Evolutionary conservation across 2,113 vertebrate species (phyloP).

Genomic region (Cairina moschata): DNA sequence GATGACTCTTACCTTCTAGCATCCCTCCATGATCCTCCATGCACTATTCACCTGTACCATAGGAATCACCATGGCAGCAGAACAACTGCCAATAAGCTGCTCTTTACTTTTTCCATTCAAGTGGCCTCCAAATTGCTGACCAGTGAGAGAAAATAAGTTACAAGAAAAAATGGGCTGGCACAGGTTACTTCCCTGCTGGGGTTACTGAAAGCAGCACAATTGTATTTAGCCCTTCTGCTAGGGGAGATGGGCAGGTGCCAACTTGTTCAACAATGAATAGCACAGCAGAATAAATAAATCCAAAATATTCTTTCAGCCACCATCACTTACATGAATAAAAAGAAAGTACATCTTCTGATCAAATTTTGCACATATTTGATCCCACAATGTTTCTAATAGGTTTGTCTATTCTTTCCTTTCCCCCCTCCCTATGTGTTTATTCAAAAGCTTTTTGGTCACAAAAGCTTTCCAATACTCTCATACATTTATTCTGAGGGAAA

Average conservation of each 20-base stretch:
- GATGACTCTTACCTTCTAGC: background rate
- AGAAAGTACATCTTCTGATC: background rate
- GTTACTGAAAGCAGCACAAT: background rate
- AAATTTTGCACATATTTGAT: background rate
- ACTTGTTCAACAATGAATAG: background rate
- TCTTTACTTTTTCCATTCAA: conserved; percentile 9
- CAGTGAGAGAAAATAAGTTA: conserved; percentile 50
- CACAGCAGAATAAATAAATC: background rate
- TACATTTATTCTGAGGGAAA: background rate
- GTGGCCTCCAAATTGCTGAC: conserved; percentile 47
- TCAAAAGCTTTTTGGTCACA: background rate
- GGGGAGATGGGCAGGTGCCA: background rate
- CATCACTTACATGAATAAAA: background rate
- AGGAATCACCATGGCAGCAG: conserved; percentile 34
- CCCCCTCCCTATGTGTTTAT: background rate
- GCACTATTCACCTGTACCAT: background rate
- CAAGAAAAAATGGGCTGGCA: conserved; percentile 9
- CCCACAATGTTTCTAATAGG: background rate
- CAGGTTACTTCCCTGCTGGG: background rate
- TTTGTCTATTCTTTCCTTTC: background rate
- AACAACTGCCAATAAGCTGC: background rate
- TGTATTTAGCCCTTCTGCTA: conserved; percentile 1
- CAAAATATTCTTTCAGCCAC: background rate
- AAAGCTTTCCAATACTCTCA: background rate
- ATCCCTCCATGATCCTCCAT: background rate